These are phyloP conservation scores for Amphipoea oculea DNA, from an alignment of 2,888 invertebrate species.

Conservation along the genomic window DNA sequence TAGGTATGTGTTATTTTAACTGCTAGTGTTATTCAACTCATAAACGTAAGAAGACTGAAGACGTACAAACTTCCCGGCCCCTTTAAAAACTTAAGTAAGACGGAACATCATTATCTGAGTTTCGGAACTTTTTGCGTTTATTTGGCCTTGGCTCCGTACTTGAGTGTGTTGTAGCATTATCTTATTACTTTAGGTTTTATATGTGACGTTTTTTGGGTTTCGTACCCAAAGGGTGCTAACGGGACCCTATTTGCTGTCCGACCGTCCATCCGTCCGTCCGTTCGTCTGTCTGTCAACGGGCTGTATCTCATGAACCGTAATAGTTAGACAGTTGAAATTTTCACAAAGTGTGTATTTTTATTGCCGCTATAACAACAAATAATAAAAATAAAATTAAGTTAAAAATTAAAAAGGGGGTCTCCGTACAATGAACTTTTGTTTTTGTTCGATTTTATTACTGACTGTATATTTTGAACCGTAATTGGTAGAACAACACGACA, in stretches of 20 bases:
- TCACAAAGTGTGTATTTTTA: no score
- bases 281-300: neutral
- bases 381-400: no score
- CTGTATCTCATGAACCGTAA: neutral
- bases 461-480: no score
- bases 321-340: neutral
- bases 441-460: no score
- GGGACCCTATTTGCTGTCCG: neutral
- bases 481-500: no score
- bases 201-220: neutral
- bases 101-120: constrained; percentile 46
- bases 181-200: neutral
- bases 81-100: constrained; percentile 57
- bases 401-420: no score
- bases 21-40: constrained; percentile 43
- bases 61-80: constrained; percentile 39
- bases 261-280: neutral
- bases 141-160: constrained; percentile 16
- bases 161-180: constrained; percentile 26
- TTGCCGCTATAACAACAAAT: no score
- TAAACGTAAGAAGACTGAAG: constrained; percentile 40
- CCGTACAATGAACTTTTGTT: no score
- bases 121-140: constrained; percentile 39
- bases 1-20: constrained; percentile 33
- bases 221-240: neutral